These are phyloP conservation scores for Aplocera efformata DNA, from an alignment of 2,888 invertebrate species.

Conservation along the genomic window DNA sequence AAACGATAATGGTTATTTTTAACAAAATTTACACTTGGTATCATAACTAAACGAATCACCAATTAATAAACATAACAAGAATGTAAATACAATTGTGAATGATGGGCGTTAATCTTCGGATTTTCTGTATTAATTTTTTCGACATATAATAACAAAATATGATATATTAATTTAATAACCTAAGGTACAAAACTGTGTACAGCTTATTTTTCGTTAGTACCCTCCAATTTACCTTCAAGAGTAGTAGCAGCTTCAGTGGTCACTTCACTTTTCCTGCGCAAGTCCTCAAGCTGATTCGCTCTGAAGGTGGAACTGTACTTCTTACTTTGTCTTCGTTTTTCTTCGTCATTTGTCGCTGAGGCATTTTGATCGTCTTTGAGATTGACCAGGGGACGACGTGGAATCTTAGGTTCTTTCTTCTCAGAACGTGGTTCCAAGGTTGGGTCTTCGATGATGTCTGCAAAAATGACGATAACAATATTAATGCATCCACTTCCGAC, in stretches of 20 bases:
- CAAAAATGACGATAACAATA: not conserved
- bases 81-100: no score
- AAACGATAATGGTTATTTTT: not conserved
- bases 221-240: constrained; percentile 49
- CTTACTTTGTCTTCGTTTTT: constrained; percentile 69
- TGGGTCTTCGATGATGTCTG: constrained; percentile 64
- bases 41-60: no score
- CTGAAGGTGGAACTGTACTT: constrained; percentile 69
- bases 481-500: no score
- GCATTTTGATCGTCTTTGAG: constrained; percentile 68
- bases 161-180: no score
- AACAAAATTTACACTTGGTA: no score
- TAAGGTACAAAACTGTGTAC: no score
- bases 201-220: no score
- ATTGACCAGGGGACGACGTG: constrained; percentile 57
- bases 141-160: no score
- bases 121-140: no score
- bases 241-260: constrained; percentile 52
- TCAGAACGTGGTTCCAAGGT: constrained; percentile 40
- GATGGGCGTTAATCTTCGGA: no score
- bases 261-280: constrained; percentile 47
- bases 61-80: no score
- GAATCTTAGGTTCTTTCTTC: constrained; percentile 46
- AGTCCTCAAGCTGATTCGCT: constrained; percentile 63
- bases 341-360: constrained; percentile 68